phyloP scores from a whole-genome alignment of 1,140 invertebrate genomes.

The Ceratoteleas bidentatus region DNA sequence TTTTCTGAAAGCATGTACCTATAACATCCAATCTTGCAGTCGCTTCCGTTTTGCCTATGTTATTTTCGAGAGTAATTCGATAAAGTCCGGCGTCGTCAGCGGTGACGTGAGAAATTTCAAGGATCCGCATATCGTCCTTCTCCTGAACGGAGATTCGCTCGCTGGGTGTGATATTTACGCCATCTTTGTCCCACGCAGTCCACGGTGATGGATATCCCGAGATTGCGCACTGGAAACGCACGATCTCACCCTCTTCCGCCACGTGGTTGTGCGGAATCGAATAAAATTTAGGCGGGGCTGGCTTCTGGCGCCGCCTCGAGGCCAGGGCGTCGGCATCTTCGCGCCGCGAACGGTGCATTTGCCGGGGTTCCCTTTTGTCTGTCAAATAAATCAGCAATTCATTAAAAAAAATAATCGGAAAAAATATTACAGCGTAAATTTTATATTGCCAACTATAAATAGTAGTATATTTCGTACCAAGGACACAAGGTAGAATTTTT shows the following conservation, averaged over 20 bases:
- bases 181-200: conserved; percentile 91
- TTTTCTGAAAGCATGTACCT: conserved; percentile 70
- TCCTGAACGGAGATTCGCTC: conserved; percentile 87
- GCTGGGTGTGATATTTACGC: conserved; percentile 84
- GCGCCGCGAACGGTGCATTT: too few relatives aligned
- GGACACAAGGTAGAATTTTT: too few relatives aligned
- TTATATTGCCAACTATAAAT: too few relatives aligned
- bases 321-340: too few relatives aligned
- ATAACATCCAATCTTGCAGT: conserved; percentile 91
- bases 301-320: too few relatives aligned
- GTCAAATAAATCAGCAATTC: too few relatives aligned
- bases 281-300: too few relatives aligned
- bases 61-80: conserved; percentile 90
- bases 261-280: conserved; percentile 92
- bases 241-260: conserved; percentile 90
- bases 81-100: conserved; percentile 91
- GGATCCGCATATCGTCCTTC: conserved; percentile 87
- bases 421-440: too few relatives aligned
- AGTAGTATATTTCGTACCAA: too few relatives aligned
- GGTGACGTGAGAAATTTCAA: conserved; percentile 90
- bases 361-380: too few relatives aligned
- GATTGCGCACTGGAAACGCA: conserved; percentile 90
- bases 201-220: conserved; percentile 89
- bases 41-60: conserved; percentile 90
- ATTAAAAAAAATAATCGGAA: too few relatives aligned